These are phyloP conservation scores for Catostylus mosaicus DNA, from an alignment of 30 jellyfish, hydroid and myxozoan species.

Conservation along the genomic window DNA sequence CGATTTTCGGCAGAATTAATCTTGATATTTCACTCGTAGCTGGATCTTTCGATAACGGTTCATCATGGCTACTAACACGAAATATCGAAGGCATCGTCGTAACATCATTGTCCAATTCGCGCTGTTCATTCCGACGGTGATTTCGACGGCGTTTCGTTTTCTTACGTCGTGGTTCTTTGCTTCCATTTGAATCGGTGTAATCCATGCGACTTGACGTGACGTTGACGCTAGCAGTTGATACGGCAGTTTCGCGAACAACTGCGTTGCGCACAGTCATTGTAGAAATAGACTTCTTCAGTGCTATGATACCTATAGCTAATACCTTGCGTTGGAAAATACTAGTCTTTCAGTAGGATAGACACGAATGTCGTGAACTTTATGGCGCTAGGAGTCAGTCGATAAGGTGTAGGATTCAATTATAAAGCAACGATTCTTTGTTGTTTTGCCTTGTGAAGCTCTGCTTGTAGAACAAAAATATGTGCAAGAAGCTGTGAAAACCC, in stretches of 20 bases:
- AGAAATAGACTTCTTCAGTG: too few relatives aligned
- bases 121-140: background rate
- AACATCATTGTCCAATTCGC: background rate
- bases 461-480: too few relatives aligned
- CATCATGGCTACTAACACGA: background rate
- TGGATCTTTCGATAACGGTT: background rate
- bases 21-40: background rate
- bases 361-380: too few relatives aligned
- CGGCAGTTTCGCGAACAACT: background rate
- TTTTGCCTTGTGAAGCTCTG: too few relatives aligned
- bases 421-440: too few relatives aligned
- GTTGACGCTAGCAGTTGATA: background rate
- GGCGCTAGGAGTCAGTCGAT: too few relatives aligned
- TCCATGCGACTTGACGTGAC: background rate
- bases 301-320: too few relatives aligned
- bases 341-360: too few relatives aligned
- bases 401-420: too few relatives aligned
- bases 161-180: constrained; percentile 10
- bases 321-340: too few relatives aligned
- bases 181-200: background rate
- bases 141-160: constrained; percentile 17
- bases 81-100: background rate
- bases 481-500: too few relatives aligned
- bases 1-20: background rate
- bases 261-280: background rate